phyloP scores from a whole-genome alignment of 1,140 invertebrate species.

The Helicoverpa armigera region DNA sequence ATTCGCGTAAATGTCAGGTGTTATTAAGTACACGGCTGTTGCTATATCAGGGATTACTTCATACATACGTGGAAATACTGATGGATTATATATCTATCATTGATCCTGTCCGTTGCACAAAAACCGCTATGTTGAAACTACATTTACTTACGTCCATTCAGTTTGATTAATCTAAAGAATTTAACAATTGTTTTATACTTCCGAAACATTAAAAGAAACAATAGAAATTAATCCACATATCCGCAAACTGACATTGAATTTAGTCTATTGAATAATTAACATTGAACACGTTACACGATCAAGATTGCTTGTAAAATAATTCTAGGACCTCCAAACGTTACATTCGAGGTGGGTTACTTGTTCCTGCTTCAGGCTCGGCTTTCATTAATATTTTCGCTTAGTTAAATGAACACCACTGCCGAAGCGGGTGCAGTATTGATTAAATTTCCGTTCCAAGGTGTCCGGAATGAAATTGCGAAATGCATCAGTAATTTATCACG shows the following conservation, averaged over 20 bases:
- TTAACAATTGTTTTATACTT: neutral
- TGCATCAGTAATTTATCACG: constrained; percentile 42
- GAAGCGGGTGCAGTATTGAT: constrained; percentile 14
- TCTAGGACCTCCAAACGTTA: constrained; percentile 6
- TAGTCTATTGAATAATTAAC: neutral
- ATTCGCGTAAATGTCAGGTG: constrained; percentile 16
- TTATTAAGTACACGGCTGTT: too few relatives aligned
- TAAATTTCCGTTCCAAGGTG: constrained; percentile 28
- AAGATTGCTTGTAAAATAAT: constrained; percentile 1
- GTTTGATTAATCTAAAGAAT: neutral
- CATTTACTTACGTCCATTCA: too few relatives aligned
- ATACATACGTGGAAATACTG: neutral
- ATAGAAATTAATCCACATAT: neutral
- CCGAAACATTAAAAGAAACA: neutral
- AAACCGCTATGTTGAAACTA: too few relatives aligned
- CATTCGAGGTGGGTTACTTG: neutral
- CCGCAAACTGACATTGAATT: constrained; percentile 11
- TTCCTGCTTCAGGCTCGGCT: neutral
- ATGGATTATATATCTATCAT: too few relatives aligned
- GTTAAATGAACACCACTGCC: neutral
- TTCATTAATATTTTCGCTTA: constrained; percentile 24
- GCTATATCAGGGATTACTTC: neutral
- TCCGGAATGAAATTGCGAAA: constrained; percentile 26
- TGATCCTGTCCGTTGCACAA: too few relatives aligned
- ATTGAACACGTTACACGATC: constrained; percentile 6